Percentiles rank a stretch among this genome's conserved stretches.
phyloP scores from a whole-genome alignment of 2,797 vertebrate genomes.

The Chelidonichthys spinosus region DNA sequence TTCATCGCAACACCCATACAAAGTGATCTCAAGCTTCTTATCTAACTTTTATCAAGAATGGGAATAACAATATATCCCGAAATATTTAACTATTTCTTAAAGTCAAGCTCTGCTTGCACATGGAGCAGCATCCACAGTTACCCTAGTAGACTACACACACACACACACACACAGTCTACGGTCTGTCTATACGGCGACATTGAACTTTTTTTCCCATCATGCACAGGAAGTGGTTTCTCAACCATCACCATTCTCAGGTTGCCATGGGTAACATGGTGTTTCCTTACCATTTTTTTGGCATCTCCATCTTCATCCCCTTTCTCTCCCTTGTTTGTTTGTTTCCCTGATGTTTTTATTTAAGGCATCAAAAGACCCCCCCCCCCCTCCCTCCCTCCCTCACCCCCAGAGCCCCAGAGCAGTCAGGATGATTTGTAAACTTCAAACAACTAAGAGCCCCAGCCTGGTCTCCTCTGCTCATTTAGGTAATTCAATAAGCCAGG shows the following conservation, averaged over 20 bases:
- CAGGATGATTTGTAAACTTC: conserved; percentile 87
- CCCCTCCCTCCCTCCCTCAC: conserved; percentile 45
- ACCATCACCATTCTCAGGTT: conserved; percentile 70
- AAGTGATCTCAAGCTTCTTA: neutral
- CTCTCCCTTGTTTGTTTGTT: conserved; percentile 84
- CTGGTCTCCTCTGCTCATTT: conserved; percentile 83
- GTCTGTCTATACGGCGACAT: conserved; percentile 47
- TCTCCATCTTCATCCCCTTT: conserved; percentile 65
- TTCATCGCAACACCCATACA: neutral
- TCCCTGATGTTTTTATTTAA: conserved; percentile 87
- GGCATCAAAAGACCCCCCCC: conserved; percentile 81
- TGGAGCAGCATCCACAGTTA: too few relatives aligned
- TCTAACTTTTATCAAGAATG: neutral
- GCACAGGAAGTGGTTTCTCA: conserved; percentile 80
- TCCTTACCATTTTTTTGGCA: conserved; percentile 68
- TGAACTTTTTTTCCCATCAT: conserved; percentile 74
- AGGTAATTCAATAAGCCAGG: conserved; percentile 85
- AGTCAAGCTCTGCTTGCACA: conserved; percentile 6
- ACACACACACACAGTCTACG: conserved; percentile 35
- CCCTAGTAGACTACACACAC: neutral
- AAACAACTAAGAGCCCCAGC: conserved; percentile 80
- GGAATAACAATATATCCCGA: neutral
- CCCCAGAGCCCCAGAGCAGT: conserved; percentile 78
- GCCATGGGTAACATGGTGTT: conserved; percentile 71
- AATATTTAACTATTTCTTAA: neutral